Percentiles rank a stretch among this genome's conserved stretches.
These are phyloP conservation scores for Spodoptera picta DNA, from an alignment of 2,888 invertebrate species.

Conservation along the genomic window DNA sequence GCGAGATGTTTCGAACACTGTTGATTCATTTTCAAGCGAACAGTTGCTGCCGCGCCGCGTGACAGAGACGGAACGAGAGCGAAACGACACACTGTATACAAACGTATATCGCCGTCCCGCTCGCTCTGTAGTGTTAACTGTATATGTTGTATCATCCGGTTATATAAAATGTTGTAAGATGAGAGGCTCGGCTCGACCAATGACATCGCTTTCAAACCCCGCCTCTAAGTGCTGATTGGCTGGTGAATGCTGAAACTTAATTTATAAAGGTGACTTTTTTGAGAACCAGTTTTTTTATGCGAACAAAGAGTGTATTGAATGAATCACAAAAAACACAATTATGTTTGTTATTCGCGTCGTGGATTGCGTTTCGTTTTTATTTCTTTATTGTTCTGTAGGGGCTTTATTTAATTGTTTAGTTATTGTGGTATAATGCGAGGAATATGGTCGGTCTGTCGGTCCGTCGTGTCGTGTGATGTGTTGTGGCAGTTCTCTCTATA, in stretches of 20 bases:
- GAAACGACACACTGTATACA: conserved; percentile 85
- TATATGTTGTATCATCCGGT: conserved; percentile 88
- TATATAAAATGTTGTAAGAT: conserved; percentile 88
- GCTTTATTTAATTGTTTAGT: conserved; percentile 75
- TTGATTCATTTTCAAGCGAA: conserved; percentile 83
- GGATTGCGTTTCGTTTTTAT: conserved; percentile 69
- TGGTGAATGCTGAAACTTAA: conserved; percentile 82
- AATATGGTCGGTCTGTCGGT: conserved; percentile 59
- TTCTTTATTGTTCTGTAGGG: conserved; percentile 74
- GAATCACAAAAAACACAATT: conserved; percentile 86
- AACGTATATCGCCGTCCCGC: conserved; percentile 72
- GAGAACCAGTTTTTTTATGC: conserved; percentile 79
- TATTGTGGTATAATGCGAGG: conserved; percentile 62
- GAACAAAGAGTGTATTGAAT: conserved; percentile 84
- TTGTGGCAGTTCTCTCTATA: conserved; percentile 40
- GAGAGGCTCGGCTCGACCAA: conserved; percentile 75
- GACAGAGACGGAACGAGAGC: conserved; percentile 74
- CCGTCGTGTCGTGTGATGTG: conserved; percentile 43
- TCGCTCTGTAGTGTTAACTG: conserved; percentile 84
- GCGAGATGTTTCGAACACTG: conserved; percentile 81
- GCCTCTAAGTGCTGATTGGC: conserved; percentile 79
- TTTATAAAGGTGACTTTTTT: conserved; percentile 88
- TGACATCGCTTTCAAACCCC: conserved; percentile 66
- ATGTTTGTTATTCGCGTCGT: conserved; percentile 85
- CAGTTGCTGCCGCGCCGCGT: conserved; percentile 73